Percentiles rank a stretch among this genome's conserved stretches.
These are phyloP conservation scores for Cepaea hortensis DNA, from an alignment of 2,888 invertebrate genomes.

Conservation along the genomic window DNA sequence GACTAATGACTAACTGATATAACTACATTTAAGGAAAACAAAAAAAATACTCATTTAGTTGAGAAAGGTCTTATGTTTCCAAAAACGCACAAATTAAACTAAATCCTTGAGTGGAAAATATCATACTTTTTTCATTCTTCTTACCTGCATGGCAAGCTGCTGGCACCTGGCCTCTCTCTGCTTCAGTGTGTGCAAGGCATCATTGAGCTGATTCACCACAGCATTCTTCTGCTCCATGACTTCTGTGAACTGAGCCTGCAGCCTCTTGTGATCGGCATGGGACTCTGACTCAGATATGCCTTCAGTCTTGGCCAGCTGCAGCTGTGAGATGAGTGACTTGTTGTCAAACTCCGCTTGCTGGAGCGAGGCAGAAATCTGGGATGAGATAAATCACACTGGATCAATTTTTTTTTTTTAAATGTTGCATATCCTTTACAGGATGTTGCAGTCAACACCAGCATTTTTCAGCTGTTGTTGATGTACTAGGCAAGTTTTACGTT, in stretches of 20 bases:
- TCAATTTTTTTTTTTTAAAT: too few species aligned
- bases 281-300: constrained; percentile 53
- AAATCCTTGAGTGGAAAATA: too few species aligned
- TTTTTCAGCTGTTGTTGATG: too few species aligned
- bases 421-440: too few species aligned
- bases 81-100: too few species aligned
- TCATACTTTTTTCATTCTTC: neutral
- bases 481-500: too few species aligned
- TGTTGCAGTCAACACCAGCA: too few species aligned
- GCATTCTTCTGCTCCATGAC: constrained; percentile 67
- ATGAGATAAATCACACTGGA: neutral
- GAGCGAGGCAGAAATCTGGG: constrained; percentile 44
- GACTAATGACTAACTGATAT: too few species aligned
- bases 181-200: constrained; percentile 61
- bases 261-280: constrained; percentile 63
- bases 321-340: constrained; percentile 60
- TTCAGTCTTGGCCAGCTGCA: constrained; percentile 56
- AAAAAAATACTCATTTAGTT: too few species aligned
- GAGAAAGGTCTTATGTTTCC: too few species aligned
- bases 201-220: constrained; percentile 62
- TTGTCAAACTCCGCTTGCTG: constrained; percentile 66
- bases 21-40: too few species aligned
- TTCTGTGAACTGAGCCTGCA: constrained; percentile 65
- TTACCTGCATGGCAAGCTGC: constrained; percentile 71
- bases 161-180: constrained; percentile 69